Conservation (phyloP, 2,888 invertebrate genomes). For the Lacanobia oleracea region DNA sequence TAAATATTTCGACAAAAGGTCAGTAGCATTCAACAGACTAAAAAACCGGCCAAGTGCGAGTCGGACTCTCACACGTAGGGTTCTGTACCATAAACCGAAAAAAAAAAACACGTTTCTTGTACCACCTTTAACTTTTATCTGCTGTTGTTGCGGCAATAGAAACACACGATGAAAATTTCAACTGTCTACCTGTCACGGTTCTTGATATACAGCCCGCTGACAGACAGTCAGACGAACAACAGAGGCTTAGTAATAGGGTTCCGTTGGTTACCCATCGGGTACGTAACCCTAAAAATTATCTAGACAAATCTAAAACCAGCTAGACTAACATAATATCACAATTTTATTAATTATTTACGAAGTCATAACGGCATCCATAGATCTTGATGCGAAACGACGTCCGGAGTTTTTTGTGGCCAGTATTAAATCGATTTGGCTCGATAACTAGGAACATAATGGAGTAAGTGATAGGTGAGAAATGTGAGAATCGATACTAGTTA, state of each 20-base stretch:
- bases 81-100: too few species aligned
- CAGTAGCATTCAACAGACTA: not conserved
- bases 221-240: too few species aligned
- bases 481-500: slow-evolving; percentile 25
- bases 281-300: not conserved
- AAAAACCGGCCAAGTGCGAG: too few species aligned
- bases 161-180: too few species aligned
- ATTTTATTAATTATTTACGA: slow-evolving; percentile 34
- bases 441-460: slow-evolving; percentile 35
- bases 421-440: slow-evolving; percentile 47
- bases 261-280: too few species aligned
- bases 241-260: too few species aligned
- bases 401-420: slow-evolving; percentile 30
- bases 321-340: not conserved
- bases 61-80: too few species aligned
- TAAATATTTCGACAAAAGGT: not conserved
- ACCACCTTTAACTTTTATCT: too few species aligned
- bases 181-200: too few species aligned
- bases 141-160: too few species aligned
- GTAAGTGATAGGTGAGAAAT: slow-evolving; percentile 46
- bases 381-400: slow-evolving; percentile 8
- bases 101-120: too few species aligned
- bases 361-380: slow-evolving; percentile 18
- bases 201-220: too few species aligned
- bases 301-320: slow-evolving; percentile 17